These are phyloP conservation scores for Pelobates cultripes DNA, from an alignment of 2,797 vertebrate species.

Conservation along the genomic window DNA sequence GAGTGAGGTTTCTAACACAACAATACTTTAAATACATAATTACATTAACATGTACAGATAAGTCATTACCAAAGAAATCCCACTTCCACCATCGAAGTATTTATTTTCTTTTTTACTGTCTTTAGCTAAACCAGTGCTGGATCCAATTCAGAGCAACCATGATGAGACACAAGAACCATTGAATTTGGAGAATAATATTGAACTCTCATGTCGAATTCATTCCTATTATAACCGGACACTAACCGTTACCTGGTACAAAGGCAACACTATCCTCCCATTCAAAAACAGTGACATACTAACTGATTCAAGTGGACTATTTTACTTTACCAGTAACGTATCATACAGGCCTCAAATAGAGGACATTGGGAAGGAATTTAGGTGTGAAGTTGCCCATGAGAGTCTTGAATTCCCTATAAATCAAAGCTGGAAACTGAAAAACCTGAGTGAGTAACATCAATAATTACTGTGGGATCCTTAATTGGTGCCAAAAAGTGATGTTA, in stretches of 20 bases:
- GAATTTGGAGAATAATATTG: not conserved
- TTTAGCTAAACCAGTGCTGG: slow-evolving; percentile 16
- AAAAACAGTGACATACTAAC: not conserved
- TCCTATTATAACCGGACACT: not conserved
- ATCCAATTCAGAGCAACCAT: not conserved
- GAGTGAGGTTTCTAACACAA: no score
- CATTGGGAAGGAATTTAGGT: slow-evolving; percentile 2
- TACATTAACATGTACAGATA: no score
- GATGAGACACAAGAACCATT: not conserved
- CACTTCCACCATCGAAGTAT: no score
- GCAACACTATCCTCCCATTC: not conserved
- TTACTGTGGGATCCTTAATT: no score
- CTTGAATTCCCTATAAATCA: not conserved
- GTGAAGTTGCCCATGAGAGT: slow-evolving; percentile 32
- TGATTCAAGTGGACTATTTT: not conserved
- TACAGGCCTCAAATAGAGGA: slow-evolving; percentile 3
- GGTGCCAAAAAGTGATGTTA: no score
- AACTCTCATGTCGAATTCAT: slow-evolving; percentile 21
- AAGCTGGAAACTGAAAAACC: not conserved
- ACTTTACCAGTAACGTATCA: not conserved
- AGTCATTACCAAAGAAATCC: no score
- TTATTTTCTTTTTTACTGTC: not conserved
- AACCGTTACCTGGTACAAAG: slow-evolving; percentile 16
- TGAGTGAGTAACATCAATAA: slow-evolving; percentile 20
- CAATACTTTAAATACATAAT: no score